A percentile compares a stretch with the other conserved stretches of the same genome.
phyloP scores from a whole-genome alignment of 2,888 invertebrate genomes.

The Cordilura impudica region DNA sequence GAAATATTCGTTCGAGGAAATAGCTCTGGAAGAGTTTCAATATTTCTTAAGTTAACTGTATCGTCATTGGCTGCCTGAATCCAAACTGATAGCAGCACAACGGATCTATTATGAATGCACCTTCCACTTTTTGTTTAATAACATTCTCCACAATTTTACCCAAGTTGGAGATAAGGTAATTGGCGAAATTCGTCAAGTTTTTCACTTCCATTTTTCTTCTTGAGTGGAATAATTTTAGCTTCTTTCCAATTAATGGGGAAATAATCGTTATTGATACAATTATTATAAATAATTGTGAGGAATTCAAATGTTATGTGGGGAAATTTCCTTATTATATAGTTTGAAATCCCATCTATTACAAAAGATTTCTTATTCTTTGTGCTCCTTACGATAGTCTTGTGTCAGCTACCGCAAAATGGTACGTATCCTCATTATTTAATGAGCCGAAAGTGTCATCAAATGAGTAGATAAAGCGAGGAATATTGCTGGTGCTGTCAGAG shows the following conservation, averaged over 20 bases:
- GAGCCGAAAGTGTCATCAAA: neutral
- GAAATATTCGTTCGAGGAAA: neutral
- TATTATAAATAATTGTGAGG: too few species aligned
- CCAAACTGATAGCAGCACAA: neutral
- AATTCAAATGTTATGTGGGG: neutral
- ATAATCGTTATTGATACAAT: conserved; percentile 17
- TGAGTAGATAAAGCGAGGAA: neutral
- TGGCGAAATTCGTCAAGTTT: neutral
- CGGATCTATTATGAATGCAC: neutral
- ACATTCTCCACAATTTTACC: neutral
- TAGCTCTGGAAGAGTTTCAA: neutral
- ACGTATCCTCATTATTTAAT: neutral
- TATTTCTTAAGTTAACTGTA: neutral
- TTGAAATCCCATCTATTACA: neutral
- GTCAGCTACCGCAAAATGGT: neutral
- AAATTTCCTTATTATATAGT: conserved; percentile 5
- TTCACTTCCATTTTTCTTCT: neutral
- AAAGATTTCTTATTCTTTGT: neutral
- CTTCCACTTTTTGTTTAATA: neutral
- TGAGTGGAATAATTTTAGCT: neutral
- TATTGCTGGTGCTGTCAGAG: neutral
- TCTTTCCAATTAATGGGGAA: neutral
- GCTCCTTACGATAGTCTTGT: neutral
- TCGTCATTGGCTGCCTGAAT: neutral
- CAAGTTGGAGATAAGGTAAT: neutral